Conservation (phyloP, 2,888 invertebrate genomes). For the Noctua pronuba region DNA sequence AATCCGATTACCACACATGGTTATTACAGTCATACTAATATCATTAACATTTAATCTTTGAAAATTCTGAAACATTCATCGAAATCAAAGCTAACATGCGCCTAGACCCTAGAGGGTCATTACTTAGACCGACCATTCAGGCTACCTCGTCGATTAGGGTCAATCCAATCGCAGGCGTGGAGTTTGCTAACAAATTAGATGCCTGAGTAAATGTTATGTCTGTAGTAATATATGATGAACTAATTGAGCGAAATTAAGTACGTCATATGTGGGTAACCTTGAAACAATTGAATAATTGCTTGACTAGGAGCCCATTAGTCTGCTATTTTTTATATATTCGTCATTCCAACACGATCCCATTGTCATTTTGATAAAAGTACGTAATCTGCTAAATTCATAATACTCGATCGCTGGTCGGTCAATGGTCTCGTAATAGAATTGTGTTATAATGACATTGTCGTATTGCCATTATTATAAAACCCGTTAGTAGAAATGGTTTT, state of each 20-base stretch:
- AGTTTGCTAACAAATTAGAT: conserved; percentile 26
- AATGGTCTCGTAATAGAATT: too few species aligned
- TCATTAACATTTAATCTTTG: background rate
- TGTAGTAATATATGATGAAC: background rate
- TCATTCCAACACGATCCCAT: too few species aligned
- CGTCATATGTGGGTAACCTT: background rate
- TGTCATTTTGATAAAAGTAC: too few species aligned
- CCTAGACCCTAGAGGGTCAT: background rate
- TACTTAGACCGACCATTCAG: conserved; percentile 28
- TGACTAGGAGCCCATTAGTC: too few species aligned
- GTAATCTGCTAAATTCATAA: too few species aligned
- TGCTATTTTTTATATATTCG: too few species aligned
- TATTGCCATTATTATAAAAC: too few species aligned
- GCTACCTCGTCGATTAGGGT: conserved; percentile 38
- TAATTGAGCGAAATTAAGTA: background rate
- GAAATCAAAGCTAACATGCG: conserved; percentile 2
- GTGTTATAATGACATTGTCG: too few species aligned
- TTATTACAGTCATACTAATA: background rate
- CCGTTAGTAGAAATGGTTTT: too few species aligned
- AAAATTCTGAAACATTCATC: background rate
- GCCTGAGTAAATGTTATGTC: conserved; percentile 4
- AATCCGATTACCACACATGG: background rate
- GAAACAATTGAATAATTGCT: background rate
- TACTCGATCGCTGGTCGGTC: too few species aligned
- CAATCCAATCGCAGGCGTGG: conserved; percentile 29